phyloP scores from a whole-genome alignment of 2,113 vertebrate genomes.

The Sardina pilchardus region DNA sequence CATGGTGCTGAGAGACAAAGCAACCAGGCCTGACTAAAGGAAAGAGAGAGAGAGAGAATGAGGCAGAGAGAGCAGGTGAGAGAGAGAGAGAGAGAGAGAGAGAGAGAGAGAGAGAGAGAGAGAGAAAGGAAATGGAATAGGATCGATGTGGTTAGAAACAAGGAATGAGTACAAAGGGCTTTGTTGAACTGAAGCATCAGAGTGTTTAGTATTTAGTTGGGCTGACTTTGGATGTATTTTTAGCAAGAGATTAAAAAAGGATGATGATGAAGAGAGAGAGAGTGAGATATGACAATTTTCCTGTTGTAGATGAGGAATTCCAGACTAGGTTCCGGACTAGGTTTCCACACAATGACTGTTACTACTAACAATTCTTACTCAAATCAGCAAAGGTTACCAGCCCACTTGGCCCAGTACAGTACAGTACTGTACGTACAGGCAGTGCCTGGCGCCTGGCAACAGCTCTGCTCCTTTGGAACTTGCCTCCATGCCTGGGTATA shows the following conservation, averaged over 20 bases:
- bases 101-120: not conserved
- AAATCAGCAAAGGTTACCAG: not conserved
- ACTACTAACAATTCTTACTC: not conserved
- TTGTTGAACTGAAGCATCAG: not conserved
- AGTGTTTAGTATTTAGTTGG: not conserved
- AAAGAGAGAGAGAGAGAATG: not conserved
- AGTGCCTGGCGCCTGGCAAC: not conserved
- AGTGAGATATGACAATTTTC: not conserved
- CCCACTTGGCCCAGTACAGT: not conserved
- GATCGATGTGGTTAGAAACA: not conserved
- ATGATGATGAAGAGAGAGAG: not conserved
- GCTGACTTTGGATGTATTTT: not conserved
- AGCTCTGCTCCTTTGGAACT: not conserved
- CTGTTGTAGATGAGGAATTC: not conserved
- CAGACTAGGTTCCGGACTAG: not conserved
- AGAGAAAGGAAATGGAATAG: not conserved
- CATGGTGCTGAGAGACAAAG: not conserved
- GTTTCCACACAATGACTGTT: not conserved
- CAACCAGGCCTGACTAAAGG: not conserved
- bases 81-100: not conserved
- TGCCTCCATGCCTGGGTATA: not conserved
- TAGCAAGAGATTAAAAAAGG: not conserved
- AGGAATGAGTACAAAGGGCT: not conserved
- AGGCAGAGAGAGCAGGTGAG: not conserved
- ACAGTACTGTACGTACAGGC: not conserved